These are phyloP conservation scores for Lophius americanus DNA, from an alignment of 2,797 vertebrate genomes.

Conservation along the genomic window DNA sequence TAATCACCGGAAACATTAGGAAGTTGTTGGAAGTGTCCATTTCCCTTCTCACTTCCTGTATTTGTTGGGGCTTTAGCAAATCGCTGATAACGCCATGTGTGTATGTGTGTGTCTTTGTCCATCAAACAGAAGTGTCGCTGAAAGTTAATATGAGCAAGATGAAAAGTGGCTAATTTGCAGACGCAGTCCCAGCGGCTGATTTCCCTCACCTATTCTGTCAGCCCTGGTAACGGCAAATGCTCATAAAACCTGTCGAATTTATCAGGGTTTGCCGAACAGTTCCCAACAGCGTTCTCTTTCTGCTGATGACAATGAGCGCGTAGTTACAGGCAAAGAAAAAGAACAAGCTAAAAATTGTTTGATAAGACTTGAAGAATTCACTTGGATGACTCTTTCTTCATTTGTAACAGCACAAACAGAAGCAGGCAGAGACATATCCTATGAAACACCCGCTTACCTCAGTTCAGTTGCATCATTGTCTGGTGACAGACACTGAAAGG, in stretches of 20 bases:
- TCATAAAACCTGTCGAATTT: constrained; percentile 53
- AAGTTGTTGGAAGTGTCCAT: constrained; percentile 88
- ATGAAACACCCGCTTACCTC: constrained; percentile 30
- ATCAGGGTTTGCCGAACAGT: constrained; percentile 54
- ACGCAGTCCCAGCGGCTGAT: constrained; percentile 37
- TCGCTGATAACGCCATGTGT: constrained; percentile 53
- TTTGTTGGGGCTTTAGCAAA: constrained; percentile 64
- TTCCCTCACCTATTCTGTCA: constrained; percentile 46
- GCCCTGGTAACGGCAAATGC: constrained; percentile 51
- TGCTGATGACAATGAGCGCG: constrained; percentile 43
- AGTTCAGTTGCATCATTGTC: constrained; percentile 21
- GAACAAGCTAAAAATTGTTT: constrained; percentile 26
- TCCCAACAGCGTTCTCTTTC: constrained; percentile 48
- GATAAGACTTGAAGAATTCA: constrained; percentile 29
- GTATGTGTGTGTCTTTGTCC: constrained; percentile 29
- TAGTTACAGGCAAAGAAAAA: constrained; percentile 35
- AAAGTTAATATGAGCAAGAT: constrained; percentile 53
- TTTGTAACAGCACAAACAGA: constrained; percentile 32
- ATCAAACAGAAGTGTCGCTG: constrained; percentile 49
- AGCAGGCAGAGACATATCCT: constrained; percentile 20
- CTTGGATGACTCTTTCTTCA: constrained; percentile 28
- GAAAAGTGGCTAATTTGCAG: constrained; percentile 36
- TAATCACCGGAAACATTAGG: constrained; percentile 82
- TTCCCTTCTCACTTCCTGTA: constrained; percentile 85
- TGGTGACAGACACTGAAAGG: constrained; percentile 30